Base-by-base conservation (phyloP, 2,797 vertebrate genomes). In the Sebastolobus altivelis region DNA sequence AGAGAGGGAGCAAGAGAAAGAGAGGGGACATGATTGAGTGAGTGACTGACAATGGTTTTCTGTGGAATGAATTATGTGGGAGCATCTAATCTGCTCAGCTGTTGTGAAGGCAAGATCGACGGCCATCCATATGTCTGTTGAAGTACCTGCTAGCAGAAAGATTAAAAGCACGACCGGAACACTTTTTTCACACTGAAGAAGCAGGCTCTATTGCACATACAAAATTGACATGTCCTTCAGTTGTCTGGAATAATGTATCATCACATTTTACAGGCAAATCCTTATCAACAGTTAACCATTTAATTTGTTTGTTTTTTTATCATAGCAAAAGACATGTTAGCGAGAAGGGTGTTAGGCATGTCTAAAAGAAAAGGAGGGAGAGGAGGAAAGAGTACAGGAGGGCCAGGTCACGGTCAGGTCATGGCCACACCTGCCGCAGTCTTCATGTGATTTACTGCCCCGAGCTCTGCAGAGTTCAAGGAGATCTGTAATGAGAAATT, bases 401-500 rank as follows among this genome's bases (percentile, higher is more conserved):
- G 89, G 80, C 75, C 84, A 80, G 81, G 63, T 65, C 63, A 65
- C 16, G 83, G 77, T 75, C 81, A 89, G 92, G 92, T 93, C 93
- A 94, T 27, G 91, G 93, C 91, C 89, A 83, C 92, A 95, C 94
- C 95, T 96, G 95, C 94, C 94, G 88, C 84, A 88, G 88, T 83
- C 94, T 90, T 61, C 78, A 38, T 89, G 90, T 97, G 96, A 97
- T 97, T 98, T 96, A 97, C 94, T 94, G 93, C 87, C 74, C 77
- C 1, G 16, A 92, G 90, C 37, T 70, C 84, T 86, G 91, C 63
- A 77, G 92, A 93, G 95, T 97, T 98, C 97, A 98, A 97, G 96
- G 96, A 95, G 95, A 96, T 92, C 87, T 75, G 84, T 94, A 95
- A 97, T 96, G 95, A 97, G 93, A 96, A 96, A 97, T 96, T 94